phyloP scores from a whole-genome alignment of 2,797 vertebrate species.

The Sternarchorhynchus goeldii region DNA sequence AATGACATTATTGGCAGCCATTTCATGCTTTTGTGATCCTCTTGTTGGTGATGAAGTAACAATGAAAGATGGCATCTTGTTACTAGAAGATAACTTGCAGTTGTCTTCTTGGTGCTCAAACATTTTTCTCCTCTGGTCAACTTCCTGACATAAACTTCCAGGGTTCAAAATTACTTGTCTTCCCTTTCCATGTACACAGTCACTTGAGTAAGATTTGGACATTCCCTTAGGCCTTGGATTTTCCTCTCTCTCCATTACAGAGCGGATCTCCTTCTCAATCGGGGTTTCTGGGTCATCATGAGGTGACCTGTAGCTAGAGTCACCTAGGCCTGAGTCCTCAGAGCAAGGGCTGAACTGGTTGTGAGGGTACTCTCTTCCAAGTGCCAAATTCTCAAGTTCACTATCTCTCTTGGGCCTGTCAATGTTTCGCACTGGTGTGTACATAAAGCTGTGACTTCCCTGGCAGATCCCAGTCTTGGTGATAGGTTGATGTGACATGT shows the following conservation, averaged over 20 bases:
- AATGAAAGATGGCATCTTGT: slow-evolving; percentile 76
- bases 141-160: slow-evolving; percentile 58
- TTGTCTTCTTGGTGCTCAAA: slow-evolving; percentile 56
- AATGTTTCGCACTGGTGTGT: slow-evolving; percentile 79
- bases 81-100: slow-evolving; percentile 65
- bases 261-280: slow-evolving; percentile 75
- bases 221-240: slow-evolving; percentile 68
- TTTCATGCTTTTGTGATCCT: slow-evolving; percentile 67
- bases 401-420: slow-evolving; percentile 69
- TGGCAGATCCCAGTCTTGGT: slow-evolving; percentile 66
- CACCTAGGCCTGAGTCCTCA: slow-evolving; percentile 79
- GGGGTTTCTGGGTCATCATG: slow-evolving; percentile 76
- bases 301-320: slow-evolving; percentile 76
- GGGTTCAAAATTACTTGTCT: slow-evolving; percentile 52
- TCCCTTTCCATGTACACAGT: slow-evolving; percentile 66
- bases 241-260: slow-evolving; percentile 74
- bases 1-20: slow-evolving; percentile 71
- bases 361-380: slow-evolving; percentile 69
- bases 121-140: slow-evolving; percentile 60
- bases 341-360: slow-evolving; percentile 79
- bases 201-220: slow-evolving; percentile 71
- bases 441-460: slow-evolving; percentile 78
- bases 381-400: slow-evolving; percentile 69
- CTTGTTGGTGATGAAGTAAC: slow-evolving; percentile 77
- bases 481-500: slow-evolving; percentile 64